Percentiles rank a stretch among this genome's conserved stretches.
Evolutionary conservation across 1,140 invertebrate species (phyloP).

Genomic region (Sinella curviseta): DNA sequence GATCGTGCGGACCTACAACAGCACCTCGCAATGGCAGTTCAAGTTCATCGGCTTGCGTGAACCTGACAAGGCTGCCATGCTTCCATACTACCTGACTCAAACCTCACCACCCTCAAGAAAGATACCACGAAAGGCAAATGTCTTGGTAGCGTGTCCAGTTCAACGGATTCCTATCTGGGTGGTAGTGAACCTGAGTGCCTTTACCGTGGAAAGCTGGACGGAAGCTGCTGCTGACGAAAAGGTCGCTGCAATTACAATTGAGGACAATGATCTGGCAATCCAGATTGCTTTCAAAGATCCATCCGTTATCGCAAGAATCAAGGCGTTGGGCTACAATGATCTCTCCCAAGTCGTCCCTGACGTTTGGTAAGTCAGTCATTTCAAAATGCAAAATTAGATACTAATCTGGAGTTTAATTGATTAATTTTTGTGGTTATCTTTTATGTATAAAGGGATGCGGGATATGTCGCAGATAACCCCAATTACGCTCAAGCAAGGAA

Average conservation of each 20-base stretch:
- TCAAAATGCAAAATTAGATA: not conserved
- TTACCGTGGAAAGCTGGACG: not conserved
- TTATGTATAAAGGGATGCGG: not conserved
- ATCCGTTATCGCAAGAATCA: not conserved
- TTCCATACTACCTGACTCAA: not conserved
- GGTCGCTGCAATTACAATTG: not conserved
- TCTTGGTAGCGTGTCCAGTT: not conserved
- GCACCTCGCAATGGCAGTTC: not conserved
- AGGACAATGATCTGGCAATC: not conserved
- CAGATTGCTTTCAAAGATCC: not conserved
- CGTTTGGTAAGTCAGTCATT: not conserved
- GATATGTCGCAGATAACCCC: conserved; percentile 3
- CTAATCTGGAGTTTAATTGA: too few relatives aligned
- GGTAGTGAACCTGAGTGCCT: not conserved
- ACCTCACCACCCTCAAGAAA: not conserved
- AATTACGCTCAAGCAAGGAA: not conserved
- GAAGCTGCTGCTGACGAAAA: not conserved
- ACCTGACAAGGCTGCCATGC: not conserved
- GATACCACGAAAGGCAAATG: not conserved
- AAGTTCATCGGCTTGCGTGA: not conserved
- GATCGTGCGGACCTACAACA: not conserved
- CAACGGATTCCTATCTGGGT: not conserved
- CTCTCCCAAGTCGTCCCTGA: not conserved
- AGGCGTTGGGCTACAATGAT: not conserved
- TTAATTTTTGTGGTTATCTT: not conserved